These are phyloP conservation scores for Cheirogaleus major DNA, from an alignment of 2,797 vertebrate genomes.

Conservation along the genomic window DNA sequence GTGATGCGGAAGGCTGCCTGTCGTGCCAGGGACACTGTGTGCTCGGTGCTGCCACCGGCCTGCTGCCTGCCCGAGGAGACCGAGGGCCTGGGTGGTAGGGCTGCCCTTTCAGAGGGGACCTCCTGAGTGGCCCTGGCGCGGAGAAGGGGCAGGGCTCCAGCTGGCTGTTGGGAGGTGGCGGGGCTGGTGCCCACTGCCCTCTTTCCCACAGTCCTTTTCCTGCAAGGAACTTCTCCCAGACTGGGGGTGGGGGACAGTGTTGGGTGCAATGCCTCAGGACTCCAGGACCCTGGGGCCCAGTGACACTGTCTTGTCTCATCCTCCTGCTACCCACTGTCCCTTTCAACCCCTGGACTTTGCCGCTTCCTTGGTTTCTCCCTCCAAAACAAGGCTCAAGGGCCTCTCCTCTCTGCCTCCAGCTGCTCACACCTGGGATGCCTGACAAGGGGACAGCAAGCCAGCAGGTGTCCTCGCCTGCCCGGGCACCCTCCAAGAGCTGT, in stretches of 20 bases:
- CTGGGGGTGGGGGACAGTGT: background rate
- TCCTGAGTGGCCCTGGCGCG: background rate
- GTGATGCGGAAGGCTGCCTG: slow-evolving; percentile 37
- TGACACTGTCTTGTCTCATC: background rate
- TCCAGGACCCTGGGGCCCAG: background rate
- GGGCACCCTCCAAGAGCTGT: background rate
- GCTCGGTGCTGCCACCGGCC: slow-evolving; percentile 27
- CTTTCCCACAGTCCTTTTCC: slow-evolving; percentile 37
- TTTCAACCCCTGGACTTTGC: background rate
- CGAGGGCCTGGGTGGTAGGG: slow-evolving; percentile 39
- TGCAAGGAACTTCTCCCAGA: background rate
- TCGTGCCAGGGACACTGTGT: slow-evolving; percentile 68
- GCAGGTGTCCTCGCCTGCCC: background rate
- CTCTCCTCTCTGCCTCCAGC: background rate
- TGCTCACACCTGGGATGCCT: background rate
- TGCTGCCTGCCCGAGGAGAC: background rate
- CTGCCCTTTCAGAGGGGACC: background rate
- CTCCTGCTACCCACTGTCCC: background rate
- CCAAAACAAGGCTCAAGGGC: background rate
- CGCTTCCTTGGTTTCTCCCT: background rate
- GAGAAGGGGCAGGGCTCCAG: background rate
- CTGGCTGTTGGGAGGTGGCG: background rate
- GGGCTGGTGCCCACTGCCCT: background rate
- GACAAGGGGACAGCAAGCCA: background rate
- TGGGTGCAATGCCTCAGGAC: background rate